Conservation (phyloP, 2,888 invertebrate species). For the Cerastoderma edule region DNA sequence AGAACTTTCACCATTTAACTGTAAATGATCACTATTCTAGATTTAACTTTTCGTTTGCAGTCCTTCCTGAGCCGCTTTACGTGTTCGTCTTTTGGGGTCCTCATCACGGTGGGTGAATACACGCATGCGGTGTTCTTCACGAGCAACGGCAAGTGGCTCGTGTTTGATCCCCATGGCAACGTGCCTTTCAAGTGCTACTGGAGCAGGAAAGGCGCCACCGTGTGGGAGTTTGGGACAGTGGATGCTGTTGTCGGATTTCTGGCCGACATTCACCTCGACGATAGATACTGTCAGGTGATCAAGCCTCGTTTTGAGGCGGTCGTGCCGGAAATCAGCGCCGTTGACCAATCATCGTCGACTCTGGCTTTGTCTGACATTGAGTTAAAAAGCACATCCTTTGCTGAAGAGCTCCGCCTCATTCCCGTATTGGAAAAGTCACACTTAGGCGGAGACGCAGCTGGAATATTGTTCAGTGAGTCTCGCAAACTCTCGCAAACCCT, state of each 20-base stretch:
- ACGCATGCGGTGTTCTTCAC: slow-evolving; percentile 5
- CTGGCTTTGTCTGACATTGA: not conserved
- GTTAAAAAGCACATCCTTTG: not conserved
- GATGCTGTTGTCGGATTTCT: slow-evolving; percentile 4
- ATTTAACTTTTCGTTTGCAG: not conserved
- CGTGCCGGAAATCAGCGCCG: not conserved
- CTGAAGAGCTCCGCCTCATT: not conserved
- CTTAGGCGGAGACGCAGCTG: too few relatives aligned
- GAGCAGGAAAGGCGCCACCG: not conserved
- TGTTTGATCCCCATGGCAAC: slow-evolving; percentile 7
- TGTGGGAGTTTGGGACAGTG: slow-evolving; percentile 12
- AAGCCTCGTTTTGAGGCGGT: not conserved
- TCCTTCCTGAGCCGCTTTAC: not conserved
- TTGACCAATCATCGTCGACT: not conserved
- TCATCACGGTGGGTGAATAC: slow-evolving; percentile 11
- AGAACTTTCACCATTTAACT: too few relatives aligned
- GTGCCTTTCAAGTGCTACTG: not conserved
- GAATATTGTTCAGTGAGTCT: not conserved
- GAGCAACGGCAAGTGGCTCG: not conserved
- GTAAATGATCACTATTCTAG: too few relatives aligned
- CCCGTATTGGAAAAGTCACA: not conserved
- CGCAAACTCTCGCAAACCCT: not conserved
- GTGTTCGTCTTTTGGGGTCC: slow-evolving; percentile 2
- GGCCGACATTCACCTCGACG: not conserved
- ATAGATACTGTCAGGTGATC: not conserved